Evolutionary conservation across 2,888 invertebrate species (phyloP).

Genomic region (Agrochola circellaris): DNA sequence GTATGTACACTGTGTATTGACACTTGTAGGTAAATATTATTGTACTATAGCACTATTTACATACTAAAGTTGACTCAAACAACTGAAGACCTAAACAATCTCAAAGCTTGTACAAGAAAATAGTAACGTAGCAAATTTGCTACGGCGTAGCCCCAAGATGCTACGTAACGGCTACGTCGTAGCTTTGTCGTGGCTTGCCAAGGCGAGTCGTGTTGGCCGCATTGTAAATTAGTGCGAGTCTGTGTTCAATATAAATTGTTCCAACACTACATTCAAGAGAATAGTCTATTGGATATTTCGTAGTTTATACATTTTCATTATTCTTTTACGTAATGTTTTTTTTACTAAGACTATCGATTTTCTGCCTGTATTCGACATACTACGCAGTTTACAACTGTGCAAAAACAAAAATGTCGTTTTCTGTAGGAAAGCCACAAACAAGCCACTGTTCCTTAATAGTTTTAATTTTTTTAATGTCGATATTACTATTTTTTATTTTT

Average conservation of each 20-base stretch:
- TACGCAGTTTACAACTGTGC: too few relatives aligned
- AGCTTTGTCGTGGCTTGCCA: constrained; percentile 45
- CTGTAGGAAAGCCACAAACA: too few relatives aligned
- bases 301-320: not conserved
- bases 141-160: constrained; percentile 50
- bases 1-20: not conserved
- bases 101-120: constrained; percentile 4
- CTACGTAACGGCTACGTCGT: constrained; percentile 50
- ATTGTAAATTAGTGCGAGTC: constrained; percentile 41
- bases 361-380: too few relatives aligned
- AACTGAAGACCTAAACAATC: not conserved
- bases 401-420: not conserved
- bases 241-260: constrained; percentile 51
- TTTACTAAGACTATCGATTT: not conserved
- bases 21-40: too few relatives aligned
- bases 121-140: constrained; percentile 25
- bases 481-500: too few relatives aligned
- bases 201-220: constrained; percentile 22
- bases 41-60: not conserved
- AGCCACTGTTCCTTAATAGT: too few relatives aligned
- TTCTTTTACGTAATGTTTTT: not conserved
- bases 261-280: constrained; percentile 16
- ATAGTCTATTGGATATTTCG: constrained; percentile 1
- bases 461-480: too few relatives aligned
- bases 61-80: not conserved